A percentile compares a stretch with the other conserved stretches of the same genome.
Evolutionary conservation across 2,888 invertebrate species (phyloP).

Genomic region (Phoenoteleia sp.): DNA sequence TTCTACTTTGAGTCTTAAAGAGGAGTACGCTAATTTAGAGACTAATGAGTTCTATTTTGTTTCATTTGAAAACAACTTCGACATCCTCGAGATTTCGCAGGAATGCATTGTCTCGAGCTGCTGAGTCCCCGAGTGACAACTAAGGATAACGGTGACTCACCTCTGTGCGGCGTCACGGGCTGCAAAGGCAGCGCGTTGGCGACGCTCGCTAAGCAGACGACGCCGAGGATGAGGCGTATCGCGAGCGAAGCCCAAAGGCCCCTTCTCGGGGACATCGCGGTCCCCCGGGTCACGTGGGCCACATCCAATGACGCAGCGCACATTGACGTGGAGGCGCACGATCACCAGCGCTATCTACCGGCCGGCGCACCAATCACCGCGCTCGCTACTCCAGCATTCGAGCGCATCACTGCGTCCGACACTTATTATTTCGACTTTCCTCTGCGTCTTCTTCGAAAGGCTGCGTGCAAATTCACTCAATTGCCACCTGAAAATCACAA

Average conservation of each 20-base stretch:
- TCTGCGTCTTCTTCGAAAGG: conserved; percentile 6
- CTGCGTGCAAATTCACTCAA: neutral
- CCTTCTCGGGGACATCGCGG: conserved; percentile 72
- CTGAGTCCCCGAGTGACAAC: neutral
- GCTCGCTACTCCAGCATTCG: conserved; percentile 78
- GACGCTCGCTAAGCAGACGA: conserved; percentile 75
- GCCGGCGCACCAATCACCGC: conserved; percentile 79
- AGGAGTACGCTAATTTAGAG: too few species aligned
- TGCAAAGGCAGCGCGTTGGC: conserved; percentile 82
- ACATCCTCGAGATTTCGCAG: too few species aligned
- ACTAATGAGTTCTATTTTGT: too few species aligned
- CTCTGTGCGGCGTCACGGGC: conserved; percentile 81
- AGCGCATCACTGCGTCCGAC: conserved; percentile 80
- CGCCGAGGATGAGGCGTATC: conserved; percentile 76
- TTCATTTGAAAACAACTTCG: too few species aligned
- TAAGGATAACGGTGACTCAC: conserved; percentile 76
- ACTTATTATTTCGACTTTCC: conserved; percentile 23
- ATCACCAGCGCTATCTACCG: conserved; percentile 81
- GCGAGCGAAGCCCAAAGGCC: conserved; percentile 74
- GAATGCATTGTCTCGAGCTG: neutral
- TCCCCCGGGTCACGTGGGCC: conserved; percentile 74
- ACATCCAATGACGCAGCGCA: conserved; percentile 80
- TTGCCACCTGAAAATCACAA: neutral
- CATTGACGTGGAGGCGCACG: conserved; percentile 79
- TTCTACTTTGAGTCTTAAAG: too few species aligned